Evolutionary conservation across 2,113 vertebrate genomes (phyloP).

Genomic region (Condylura cristata): DNA sequence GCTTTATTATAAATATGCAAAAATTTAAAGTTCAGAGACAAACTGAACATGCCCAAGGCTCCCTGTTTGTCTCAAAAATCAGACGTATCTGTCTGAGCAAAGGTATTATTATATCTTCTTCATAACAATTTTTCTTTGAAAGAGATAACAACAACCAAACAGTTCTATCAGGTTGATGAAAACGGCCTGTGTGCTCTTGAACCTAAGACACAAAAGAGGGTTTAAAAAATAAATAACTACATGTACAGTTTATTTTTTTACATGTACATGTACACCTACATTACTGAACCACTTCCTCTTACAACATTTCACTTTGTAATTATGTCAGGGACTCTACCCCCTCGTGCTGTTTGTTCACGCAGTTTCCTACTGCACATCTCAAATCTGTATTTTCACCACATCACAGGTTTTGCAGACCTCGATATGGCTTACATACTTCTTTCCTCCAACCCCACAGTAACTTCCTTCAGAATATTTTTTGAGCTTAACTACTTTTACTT

Average conservation of each 20-base stretch:
- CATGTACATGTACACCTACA: neutral
- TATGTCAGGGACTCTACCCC: neutral
- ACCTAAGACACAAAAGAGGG: neutral
- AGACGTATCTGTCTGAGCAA: neutral
- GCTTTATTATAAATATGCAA: neutral
- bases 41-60: neutral
- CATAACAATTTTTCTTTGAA: neutral
- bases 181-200: neutral
- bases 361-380: neutral
- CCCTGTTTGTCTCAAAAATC: neutral
- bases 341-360: neutral
- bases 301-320: neutral
- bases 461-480: neutral
- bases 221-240: neutral
- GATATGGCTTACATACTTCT: neutral
- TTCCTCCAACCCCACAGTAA: neutral
- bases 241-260: too few relatives aligned
- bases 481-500: neutral
- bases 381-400: neutral
- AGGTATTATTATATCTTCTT: neutral
- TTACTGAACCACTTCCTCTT: neutral
- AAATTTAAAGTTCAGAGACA: neutral
- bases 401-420: neutral
- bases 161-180: neutral
- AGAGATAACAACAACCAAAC: neutral